Percentiles rank a stretch among this genome's conserved stretches.
These are phyloP conservation scores for Denticeps clupeoides DNA, from an alignment of 2,797 vertebrate species.

Conservation along the genomic window DNA sequence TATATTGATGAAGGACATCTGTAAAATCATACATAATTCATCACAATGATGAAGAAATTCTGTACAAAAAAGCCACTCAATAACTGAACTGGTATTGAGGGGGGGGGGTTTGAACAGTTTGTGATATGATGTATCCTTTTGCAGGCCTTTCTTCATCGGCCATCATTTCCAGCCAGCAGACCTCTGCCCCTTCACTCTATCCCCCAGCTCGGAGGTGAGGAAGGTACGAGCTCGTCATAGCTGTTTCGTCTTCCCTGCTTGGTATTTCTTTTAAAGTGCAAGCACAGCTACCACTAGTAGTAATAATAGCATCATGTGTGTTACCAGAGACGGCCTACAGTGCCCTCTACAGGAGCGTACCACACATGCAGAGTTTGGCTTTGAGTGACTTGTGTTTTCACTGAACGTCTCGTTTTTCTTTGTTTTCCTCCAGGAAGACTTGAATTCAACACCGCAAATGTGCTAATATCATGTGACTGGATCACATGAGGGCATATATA, in stretches of 20 bases:
- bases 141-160: slow-evolving; percentile 86
- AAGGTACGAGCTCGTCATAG: slow-evolving; percentile 63
- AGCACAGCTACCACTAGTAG: too few species aligned
- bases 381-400: neutral
- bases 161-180: slow-evolving; percentile 88
- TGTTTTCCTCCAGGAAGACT: slow-evolving; percentile 17
- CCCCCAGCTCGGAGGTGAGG: slow-evolving; percentile 91
- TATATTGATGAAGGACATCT: too few species aligned
- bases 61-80: too few species aligned
- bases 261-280: slow-evolving; percentile 11
- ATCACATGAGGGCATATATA: slow-evolving; percentile 75
- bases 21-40: too few species aligned
- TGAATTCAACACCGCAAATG: slow-evolving; percentile 56
- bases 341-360: too few species aligned
- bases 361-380: too few species aligned
- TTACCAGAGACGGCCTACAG: too few species aligned
- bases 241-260: too few species aligned
- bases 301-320: too few species aligned
- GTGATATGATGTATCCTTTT: neutral
- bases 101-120: too few species aligned
- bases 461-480: slow-evolving; percentile 83
- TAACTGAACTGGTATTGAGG: too few species aligned
- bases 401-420: neutral
- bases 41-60: too few species aligned
- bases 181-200: slow-evolving; percentile 71